These are phyloP conservation scores for Epinotia demarniana DNA, from an alignment of 2,888 invertebrate genomes.

Conservation along the genomic window DNA sequence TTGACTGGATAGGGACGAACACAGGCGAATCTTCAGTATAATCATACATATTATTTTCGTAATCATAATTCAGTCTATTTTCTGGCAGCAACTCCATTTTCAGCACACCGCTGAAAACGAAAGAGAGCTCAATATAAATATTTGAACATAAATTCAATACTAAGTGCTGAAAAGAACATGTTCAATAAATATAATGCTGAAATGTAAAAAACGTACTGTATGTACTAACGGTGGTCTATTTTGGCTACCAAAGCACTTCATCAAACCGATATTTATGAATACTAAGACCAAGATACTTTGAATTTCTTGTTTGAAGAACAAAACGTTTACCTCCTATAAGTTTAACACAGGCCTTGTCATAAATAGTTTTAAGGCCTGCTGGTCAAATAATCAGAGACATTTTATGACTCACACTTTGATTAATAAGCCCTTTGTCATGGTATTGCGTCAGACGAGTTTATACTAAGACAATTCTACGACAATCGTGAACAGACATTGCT, in stretches of 20 bases:
- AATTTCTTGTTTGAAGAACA: background rate
- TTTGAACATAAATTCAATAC: constrained; percentile 11
- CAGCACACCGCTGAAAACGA: constrained; percentile 72
- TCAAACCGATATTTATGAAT: constrained; percentile 10
- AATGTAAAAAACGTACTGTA: constrained; percentile 9
- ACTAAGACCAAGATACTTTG: background rate
- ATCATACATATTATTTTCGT: constrained; percentile 51
- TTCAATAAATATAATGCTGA: constrained; percentile 17
- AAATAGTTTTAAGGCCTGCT: constrained; percentile 5
- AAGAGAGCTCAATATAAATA: constrained; percentile 21
- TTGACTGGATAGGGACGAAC: constrained; percentile 75
- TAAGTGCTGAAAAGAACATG: constrained; percentile 7
- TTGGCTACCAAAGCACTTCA: background rate
- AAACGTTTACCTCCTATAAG: background rate
- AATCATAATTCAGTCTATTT: constrained; percentile 59
- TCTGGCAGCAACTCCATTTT: constrained; percentile 69
- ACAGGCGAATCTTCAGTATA: constrained; percentile 53
- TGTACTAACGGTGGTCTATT: constrained; percentile 15
- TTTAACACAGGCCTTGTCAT: constrained; percentile 10
- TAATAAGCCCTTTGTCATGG: constrained; percentile 16
- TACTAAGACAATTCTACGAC: background rate
- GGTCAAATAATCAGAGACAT: constrained; percentile 4
- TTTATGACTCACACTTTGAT: constrained; percentile 23
- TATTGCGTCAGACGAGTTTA: constrained; percentile 11
- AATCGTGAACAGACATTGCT: background rate